Base-by-base conservation (phyloP, 2,888 invertebrate species). In the Pandemis cinnamomeana region DNA sequence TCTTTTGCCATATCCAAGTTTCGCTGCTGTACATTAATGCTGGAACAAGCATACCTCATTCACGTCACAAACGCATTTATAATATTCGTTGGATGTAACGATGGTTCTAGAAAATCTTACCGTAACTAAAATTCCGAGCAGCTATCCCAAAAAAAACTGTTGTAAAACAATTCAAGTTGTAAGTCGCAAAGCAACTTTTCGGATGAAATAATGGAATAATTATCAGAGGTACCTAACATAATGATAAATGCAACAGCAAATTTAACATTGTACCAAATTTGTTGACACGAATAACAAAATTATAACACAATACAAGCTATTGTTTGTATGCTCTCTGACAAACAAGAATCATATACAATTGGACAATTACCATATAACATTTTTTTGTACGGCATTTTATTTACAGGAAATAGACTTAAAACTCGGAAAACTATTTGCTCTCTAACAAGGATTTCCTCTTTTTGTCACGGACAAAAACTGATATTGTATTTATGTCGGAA, bases 251-350 rank as follows among this genome's bases (percentile, higher is more conserved):
- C 8, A 20, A 20, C 15, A 4, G 55, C 20, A 55, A 15, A 55
- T 3, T 7, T 15, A 55, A 55, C 1, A 7, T 55, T 58, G 58
- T 27, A 27, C 11, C 11, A 10, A 11, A 68, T 13, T 27, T 66
- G 71, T 64, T 60, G 64, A 58, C 71, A 71, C 8, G 36, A 64
- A 44, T 46, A 15, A 58, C 13, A 48, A 46, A 36, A 66, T 11
- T 64, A 36, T 66, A 63, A 70, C 70, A 27, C 27, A n/a, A 42
- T 44, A 60, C 48, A 60, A 58, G 41, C 58, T 20, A 66, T 71
- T 71, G 64, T 71, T 66, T 13, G 1, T 13, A 10, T 41, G 27
- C 4, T 36, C 27, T 36, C 27, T 36, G 27, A 36, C 8, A 55
- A 63, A 63, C 53, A 70, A 53, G 42, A 42, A 48, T 61, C 36